Percentiles rank a stretch among this genome's conserved stretches.
Conservation (phyloP, 2,113 vertebrate species). For the Heptranchias perlo region DNA sequence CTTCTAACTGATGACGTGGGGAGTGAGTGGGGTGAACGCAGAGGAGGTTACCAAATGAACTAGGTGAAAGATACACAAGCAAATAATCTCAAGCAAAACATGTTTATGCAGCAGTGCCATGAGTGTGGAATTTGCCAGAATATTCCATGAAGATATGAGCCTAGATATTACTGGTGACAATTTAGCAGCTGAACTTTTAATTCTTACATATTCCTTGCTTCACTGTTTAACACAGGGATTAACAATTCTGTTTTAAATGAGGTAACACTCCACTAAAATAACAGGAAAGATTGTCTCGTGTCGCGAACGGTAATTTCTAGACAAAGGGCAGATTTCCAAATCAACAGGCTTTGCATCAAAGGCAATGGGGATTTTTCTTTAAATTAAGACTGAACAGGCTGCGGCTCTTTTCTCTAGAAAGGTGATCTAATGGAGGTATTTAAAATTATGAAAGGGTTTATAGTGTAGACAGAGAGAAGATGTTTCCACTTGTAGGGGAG, state of each 20-base stretch:
- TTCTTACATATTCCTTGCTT: background rate
- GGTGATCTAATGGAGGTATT: background rate
- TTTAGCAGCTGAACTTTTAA: background rate
- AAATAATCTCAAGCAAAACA: background rate
- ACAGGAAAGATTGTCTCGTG: background rate
- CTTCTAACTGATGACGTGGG: too few relatives aligned
- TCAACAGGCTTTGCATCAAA: background rate
- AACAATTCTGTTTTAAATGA: background rate
- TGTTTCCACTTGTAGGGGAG: background rate
- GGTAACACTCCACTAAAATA: background rate
- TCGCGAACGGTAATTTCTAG: background rate
- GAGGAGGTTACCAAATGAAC: background rate
- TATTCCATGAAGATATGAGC: background rate
- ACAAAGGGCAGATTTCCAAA: background rate
- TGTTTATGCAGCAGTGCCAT: background rate
- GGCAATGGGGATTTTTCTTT: background rate
- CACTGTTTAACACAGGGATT: background rate
- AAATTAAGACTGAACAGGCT: background rate
- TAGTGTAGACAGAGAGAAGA: background rate
- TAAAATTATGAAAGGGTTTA: background rate
- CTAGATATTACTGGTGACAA: background rate
- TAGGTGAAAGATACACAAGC: background rate
- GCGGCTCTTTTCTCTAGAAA: background rate
- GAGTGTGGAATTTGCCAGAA: background rate
- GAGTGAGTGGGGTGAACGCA: background rate